phyloP scores from a whole-genome alignment of 2,888 invertebrate species.

The Syritta pipiens region DNA sequence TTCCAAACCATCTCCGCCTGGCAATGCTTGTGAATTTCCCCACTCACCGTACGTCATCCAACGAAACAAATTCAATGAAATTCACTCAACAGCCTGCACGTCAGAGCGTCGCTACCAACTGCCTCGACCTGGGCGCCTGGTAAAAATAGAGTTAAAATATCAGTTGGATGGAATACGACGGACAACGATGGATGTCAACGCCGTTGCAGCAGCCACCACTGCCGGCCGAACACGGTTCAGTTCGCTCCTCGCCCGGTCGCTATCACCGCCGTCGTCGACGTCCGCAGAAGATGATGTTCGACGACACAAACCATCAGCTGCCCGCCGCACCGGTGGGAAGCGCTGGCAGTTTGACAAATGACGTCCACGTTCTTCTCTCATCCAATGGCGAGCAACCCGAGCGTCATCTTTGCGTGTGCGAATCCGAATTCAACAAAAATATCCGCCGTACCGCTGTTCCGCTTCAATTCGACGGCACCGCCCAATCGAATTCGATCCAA shows the following conservation, averaged over 20 bases:
- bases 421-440: slow-evolving; percentile 5
- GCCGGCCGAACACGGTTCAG: not conserved
- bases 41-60: slow-evolving; percentile 19
- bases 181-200: slow-evolving; percentile 50
- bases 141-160: slow-evolving; percentile 72
- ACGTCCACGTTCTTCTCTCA: not conserved
- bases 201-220: slow-evolving; percentile 11
- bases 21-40: slow-evolving; percentile 28
- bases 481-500: slow-evolving; percentile 59
- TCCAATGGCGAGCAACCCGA: no score
- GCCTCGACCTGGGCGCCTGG: slow-evolving; percentile 58
- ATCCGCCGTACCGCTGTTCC: not conserved
- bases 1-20: no score
- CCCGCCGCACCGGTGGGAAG: no score
- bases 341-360: slow-evolving; percentile 5
- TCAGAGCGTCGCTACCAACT: slow-evolving; percentile 5
- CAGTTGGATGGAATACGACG: slow-evolving; percentile 71
- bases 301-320: no score
- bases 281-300: no score
- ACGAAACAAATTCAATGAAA: slow-evolving; percentile 20
- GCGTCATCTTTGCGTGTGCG: not conserved
- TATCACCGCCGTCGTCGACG: no score
- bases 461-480: slow-evolving; percentile 16
- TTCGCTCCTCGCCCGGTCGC: no score
- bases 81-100: slow-evolving; percentile 15